Base-by-base conservation (phyloP, 2,888 invertebrate genomes). In the Acanthosepion esculentum region DNA sequence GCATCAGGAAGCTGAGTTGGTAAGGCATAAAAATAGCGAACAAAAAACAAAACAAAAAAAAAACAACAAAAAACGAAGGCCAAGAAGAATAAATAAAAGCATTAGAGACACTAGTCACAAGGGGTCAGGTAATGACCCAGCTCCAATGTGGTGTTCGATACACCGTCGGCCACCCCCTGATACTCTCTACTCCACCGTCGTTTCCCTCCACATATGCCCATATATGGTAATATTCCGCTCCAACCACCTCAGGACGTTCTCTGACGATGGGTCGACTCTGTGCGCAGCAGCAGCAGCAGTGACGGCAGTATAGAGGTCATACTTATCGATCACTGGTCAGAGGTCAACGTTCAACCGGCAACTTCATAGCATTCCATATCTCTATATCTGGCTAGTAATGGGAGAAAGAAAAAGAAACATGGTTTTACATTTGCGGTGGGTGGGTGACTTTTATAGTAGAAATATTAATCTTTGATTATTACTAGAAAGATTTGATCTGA, bases 211-310 rank as follows among this genome's bases (percentile, higher is more conserved):
- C 78, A 33, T 78, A 78, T 78, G 78, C 78, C 78, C 78, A 78
- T 78, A 78, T 78, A 78, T 33, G 78, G 78, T 78, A 78, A 78
- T 33, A 78, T 78, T 78, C 78, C 33, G 78, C 78, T 78, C 78
- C 78, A 78, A 78, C 78, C 78, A n/a, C 78, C 78, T n/a, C 78
- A 78, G 78, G 78, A 78, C n/a, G 78, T 18, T 78, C 78, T 78
- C 33, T 78, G 78, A 12, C 78, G 78, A 29, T 78, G 29, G 78
- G 78, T 78, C 78, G 29, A 10, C n/a, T 29, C 10, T 78, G 78
- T 78, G 78, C 78, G 26, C 78, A 78, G 29, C 41, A 41, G 41
- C 78, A 78, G 78, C n/a, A 78, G 78, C n/a, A 78, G 78, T 33
- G 78, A 33, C 78, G n/a, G 78, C n/a, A 78, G 33, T 33, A 33